Base-by-base conservation (phyloP, 2,113 vertebrate genomes). In the Rhadina sibilatrix region DNA sequence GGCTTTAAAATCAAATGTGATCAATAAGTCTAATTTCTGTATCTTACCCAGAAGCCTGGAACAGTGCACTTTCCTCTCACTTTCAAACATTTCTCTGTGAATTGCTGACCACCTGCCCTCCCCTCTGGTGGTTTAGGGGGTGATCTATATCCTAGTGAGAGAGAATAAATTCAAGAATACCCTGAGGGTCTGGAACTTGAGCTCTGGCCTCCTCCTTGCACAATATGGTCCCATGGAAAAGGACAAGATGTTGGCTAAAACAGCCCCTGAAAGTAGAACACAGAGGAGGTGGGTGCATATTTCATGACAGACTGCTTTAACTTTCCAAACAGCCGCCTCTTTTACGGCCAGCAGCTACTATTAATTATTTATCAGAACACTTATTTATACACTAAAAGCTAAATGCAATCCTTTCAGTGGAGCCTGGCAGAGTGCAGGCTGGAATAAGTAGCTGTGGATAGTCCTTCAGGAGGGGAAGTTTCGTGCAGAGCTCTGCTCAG, bases 351-450 rank as follows among this genome's bases (percentile, higher is more conserved):
- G 93, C 53, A 96, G 94, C 93, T 66, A 42, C 90, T 85, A 75
- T 97, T 87, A 95, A 93, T 94, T 97, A 97, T 94, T 96, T 86
- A 96, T 91, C 71, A 46, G 78, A 89, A 80, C 95, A 79, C 53
- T 91, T 96, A 96, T 95, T 97, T 96, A 93, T 95, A 89, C 91
- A 77, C 88, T 95, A 92, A 95, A 83, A 91, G 90, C 85, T 95
- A 92, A 96, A 95, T 96, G 87, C 84, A 94, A n/a, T 85, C 74
- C 88, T 91, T 96, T 87, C 91, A 87, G 50, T 79, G 54, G 69
- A 88, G 92, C 27, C 81, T 94, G 90, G 81, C 60, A 78, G 68
- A 91, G 60, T 23, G 76, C 1, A 1, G 87, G 49, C 31, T 79
- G 83, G 60, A 86, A 37, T 63, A 81, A 80, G 94, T 25, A 94